Percentiles rank a stretch among this genome's conserved stretches.
phyloP scores from a whole-genome alignment of 2,888 invertebrate species.

The Cinara cedri region DNA sequence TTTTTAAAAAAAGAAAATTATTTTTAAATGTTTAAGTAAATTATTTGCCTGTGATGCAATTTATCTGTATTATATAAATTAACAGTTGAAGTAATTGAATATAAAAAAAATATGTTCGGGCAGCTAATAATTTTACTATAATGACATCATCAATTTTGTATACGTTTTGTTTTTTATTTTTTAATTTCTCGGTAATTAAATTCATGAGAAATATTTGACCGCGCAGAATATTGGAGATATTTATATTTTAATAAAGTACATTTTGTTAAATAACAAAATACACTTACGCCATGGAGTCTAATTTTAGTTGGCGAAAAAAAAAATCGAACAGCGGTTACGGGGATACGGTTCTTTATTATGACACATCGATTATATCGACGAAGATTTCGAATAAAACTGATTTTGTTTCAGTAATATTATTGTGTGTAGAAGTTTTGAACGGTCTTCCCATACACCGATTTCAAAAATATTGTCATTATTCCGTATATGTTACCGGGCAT shows the following conservation, averaged over 20 bases:
- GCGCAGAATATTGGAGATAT: conserved; percentile 4
- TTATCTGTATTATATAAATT: conserved; percentile 10
- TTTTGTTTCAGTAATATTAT: too few species aligned
- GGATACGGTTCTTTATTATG: too few species aligned
- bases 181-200: conserved; percentile 44
- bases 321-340: too few species aligned
- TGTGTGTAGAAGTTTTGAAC: too few species aligned
- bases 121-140: conserved; percentile 31
- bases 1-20: too few species aligned
- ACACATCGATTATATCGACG: too few species aligned
- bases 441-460: too few species aligned
- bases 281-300: not conserved
- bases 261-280: too few species aligned
- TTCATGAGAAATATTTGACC: conserved; percentile 31
- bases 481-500: too few species aligned
- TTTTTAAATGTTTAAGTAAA: not conserved
- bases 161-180: not conserved
- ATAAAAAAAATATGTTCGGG: not conserved
- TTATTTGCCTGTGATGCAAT: conserved; percentile 9
- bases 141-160: conserved; percentile 19
- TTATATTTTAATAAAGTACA: not conserved
- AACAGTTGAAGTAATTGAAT: not conserved
- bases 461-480: too few species aligned
- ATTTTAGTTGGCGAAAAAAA: not conserved
- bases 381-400: too few species aligned